phyloP scores from a whole-genome alignment of 2,113 vertebrate species.

The Megaleporinus macrocephalus region DNA sequence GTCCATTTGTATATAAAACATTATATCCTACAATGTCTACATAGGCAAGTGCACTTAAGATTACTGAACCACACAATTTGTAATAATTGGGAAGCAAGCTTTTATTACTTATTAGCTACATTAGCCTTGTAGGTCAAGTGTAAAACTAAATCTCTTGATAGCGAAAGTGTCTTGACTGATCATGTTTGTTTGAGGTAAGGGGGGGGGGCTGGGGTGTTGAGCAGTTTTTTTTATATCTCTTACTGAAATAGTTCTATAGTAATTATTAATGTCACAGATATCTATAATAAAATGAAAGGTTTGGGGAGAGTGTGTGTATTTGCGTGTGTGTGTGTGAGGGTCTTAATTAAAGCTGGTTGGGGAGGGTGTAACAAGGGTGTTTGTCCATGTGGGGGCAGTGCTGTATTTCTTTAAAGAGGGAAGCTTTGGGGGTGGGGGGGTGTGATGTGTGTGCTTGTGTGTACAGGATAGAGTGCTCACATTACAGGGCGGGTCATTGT shows the following conservation, averaged over 20 bases:
- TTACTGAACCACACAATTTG: too few species aligned
- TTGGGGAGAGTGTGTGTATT: conserved; percentile 66
- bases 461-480: conserved; percentile 48
- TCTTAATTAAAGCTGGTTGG: conserved; percentile 80
- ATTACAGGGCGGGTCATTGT: conserved; percentile 44
- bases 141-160: too few species aligned
- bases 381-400: conserved; percentile 88
- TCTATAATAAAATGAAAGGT: conserved; percentile 63
- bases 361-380: conserved; percentile 72
- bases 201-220: too few species aligned
- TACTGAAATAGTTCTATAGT: conserved; percentile 80
- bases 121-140: too few species aligned
- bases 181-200: too few species aligned
- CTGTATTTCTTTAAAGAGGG: conserved; percentile 73
- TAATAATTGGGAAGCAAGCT: too few species aligned
- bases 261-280: conserved; percentile 87
- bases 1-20: too few species aligned
- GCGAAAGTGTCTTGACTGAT: too few species aligned
- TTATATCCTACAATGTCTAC: too few species aligned
- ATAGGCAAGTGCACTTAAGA: too few species aligned
- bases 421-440: background rate
- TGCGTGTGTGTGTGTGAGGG: conserved; percentile 65
- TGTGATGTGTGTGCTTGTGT: conserved; percentile 38
- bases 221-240: conserved; percentile 86
- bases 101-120: too few species aligned